These are phyloP conservation scores for Chrysopilus asiliformis DNA, from an alignment of 2,888 invertebrate species.

Conservation along the genomic window DNA sequence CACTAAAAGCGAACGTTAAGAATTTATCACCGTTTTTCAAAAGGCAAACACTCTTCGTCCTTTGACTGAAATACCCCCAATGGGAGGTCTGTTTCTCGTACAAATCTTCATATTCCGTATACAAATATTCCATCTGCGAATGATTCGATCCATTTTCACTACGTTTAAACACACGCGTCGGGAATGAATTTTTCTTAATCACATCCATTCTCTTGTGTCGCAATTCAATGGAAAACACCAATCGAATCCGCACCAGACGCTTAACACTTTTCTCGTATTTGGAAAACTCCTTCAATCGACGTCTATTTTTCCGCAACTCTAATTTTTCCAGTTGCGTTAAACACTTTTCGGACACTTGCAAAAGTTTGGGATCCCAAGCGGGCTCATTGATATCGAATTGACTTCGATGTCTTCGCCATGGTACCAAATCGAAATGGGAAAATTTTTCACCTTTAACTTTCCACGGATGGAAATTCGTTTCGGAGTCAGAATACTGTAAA, in stretches of 20 bases:
- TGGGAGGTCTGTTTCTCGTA: too few relatives aligned
- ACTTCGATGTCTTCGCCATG: constrained; percentile 26
- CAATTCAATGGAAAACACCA: constrained; percentile 53
- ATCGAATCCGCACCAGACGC: constrained; percentile 48
- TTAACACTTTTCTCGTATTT: constrained; percentile 47
- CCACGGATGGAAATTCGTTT: constrained; percentile 33
- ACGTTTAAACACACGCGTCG: constrained; percentile 23
- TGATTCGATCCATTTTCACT: neutral
- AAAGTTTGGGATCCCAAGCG: constrained; percentile 22
- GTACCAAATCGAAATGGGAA: constrained; percentile 32
- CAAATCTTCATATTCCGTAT: neutral
- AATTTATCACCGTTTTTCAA: neutral
- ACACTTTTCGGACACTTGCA: constrained; percentile 17
- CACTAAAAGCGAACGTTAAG: neutral
- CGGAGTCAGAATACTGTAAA: constrained; percentile 25
- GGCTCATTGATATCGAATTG: constrained; percentile 23
- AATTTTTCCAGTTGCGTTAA: constrained; percentile 26
- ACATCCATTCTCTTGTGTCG: constrained; percentile 36
- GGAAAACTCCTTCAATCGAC: constrained; percentile 37
- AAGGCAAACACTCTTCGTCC: neutral
- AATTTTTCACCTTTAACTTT: constrained; percentile 20
- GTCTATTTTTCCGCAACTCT: constrained; percentile 28
- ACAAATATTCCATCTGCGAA: neutral
- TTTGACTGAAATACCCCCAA: constrained; percentile 29
- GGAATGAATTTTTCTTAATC: constrained; percentile 24